phyloP scores from a whole-genome alignment of 1,140 invertebrate species.

The Mactra quadrangularis region DNA sequence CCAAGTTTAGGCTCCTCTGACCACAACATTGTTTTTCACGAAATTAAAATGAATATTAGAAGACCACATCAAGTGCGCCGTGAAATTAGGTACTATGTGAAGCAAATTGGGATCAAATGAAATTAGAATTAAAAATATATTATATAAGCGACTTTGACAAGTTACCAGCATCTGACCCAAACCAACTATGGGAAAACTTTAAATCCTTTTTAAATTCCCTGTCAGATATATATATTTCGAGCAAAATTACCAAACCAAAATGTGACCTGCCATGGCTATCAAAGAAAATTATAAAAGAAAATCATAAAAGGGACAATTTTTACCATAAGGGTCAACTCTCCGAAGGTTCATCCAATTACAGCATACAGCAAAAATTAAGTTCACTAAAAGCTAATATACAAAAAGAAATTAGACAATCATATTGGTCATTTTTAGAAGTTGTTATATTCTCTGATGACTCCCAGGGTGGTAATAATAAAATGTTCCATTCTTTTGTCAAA shows the following conservation, averaged over 20 bases:
- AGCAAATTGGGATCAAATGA: background rate
- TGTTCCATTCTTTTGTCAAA: background rate
- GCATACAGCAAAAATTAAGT: too few relatives aligned
- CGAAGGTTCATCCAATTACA: too few relatives aligned
- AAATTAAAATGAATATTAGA: background rate
- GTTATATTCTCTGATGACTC: background rate
- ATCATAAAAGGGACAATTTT: background rate
- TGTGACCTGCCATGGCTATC: background rate
- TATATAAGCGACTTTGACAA: background rate
- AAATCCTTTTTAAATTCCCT: background rate
- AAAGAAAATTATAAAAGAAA: background rate
- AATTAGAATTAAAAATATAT: background rate
- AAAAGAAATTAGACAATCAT: background rate
- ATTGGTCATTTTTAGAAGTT: background rate
- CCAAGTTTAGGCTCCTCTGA: conserved; percentile 8
- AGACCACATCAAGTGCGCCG: background rate
- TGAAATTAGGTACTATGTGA: background rate
- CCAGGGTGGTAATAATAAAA: background rate
- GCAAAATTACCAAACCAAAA: background rate
- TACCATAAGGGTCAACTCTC: background rate
- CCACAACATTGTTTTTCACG: background rate
- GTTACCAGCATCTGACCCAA: background rate
- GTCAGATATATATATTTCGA: background rate
- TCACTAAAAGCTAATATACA: background rate
- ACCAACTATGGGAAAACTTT: background rate